phyloP scores from a whole-genome alignment of 2,797 vertebrate species.

The Mallotus villosus region DNA sequence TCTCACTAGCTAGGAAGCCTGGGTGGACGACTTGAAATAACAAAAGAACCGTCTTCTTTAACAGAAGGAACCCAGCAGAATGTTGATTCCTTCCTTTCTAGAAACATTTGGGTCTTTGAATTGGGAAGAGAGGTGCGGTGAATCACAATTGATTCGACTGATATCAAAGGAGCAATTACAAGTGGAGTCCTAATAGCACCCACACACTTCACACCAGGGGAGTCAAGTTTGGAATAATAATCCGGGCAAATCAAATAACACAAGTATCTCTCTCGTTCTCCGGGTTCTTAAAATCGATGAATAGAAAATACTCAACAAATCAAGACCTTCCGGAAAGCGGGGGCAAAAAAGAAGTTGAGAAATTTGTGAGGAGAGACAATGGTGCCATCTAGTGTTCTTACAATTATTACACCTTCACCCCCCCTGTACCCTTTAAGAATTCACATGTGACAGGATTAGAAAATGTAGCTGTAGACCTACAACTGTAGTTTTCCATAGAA shows the following conservation, averaged over 20 bases:
- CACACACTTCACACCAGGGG: conserved; percentile 7
- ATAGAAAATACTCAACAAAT: not conserved
- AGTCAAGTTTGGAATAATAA: not conserved
- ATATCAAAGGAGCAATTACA: conserved; percentile 23
- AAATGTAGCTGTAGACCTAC: no score
- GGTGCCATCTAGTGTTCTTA: conserved; percentile 35
- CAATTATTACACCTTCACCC: no score
- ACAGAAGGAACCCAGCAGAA: conserved; percentile 21
- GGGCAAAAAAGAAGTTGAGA: not conserved
- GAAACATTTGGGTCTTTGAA: conserved; percentile 33
- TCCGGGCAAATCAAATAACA: not conserved
- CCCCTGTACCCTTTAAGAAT: no score
- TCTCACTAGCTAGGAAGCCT: not conserved
- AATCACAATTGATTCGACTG: conserved; percentile 10
- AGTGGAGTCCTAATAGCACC: not conserved
- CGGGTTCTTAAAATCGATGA: not conserved
- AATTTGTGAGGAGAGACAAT: not conserved
- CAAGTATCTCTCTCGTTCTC: no score
- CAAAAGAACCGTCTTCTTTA: conserved; percentile 30
- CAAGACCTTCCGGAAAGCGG: not conserved
- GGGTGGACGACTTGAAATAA: conserved; percentile 19
- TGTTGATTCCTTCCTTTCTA: conserved; percentile 33
- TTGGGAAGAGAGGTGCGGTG: not conserved
- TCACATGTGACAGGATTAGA: no score
- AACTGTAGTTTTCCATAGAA: no score